phyloP scores from a whole-genome alignment of 2,888 invertebrate genomes.

The Polyploca ridens region DNA sequence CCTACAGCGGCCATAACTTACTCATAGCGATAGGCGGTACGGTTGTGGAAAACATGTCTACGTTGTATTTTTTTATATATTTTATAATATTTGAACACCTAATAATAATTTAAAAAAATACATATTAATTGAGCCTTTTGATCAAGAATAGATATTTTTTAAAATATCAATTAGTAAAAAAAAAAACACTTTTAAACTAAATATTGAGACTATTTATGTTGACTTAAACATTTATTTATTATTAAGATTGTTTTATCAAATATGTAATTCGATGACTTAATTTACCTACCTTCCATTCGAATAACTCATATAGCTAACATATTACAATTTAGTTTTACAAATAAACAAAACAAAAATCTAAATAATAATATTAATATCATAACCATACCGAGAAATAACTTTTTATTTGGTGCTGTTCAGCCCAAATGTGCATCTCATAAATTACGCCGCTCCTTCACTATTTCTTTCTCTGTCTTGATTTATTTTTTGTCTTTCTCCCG shows the following conservation, averaged over 20 bases:
- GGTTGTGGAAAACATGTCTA: conserved; percentile 78
- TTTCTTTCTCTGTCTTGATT: conserved; percentile 69
- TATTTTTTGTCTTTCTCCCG: conserved; percentile 65
- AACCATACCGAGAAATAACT: conserved; percentile 69
- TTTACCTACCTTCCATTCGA: no score
- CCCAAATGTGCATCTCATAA: conserved; percentile 83
- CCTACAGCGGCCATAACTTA: conserved; percentile 84
- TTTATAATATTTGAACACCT: no score
- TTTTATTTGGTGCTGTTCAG: conserved; percentile 78
- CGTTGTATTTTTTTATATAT: conserved; percentile 53
- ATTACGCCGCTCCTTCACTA: conserved; percentile 74
- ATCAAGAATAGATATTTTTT: no score
- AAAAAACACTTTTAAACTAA: no score
- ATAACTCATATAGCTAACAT: conserved; percentile 16
- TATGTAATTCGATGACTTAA: no score
- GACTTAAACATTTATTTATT: no score
- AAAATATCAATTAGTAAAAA: no score
- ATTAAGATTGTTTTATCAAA: no score
- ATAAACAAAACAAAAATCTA: conserved; percentile 22
- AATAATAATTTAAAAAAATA: no score
- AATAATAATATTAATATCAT: conserved; percentile 58
- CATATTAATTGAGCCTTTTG: no score
- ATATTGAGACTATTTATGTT: no score
- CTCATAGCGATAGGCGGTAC: conserved; percentile 84
- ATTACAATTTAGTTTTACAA: conserved; percentile 19